phyloP scores from a whole-genome alignment of 2,797 vertebrate genomes.

The Pseudotriccus pelzelni region DNA sequence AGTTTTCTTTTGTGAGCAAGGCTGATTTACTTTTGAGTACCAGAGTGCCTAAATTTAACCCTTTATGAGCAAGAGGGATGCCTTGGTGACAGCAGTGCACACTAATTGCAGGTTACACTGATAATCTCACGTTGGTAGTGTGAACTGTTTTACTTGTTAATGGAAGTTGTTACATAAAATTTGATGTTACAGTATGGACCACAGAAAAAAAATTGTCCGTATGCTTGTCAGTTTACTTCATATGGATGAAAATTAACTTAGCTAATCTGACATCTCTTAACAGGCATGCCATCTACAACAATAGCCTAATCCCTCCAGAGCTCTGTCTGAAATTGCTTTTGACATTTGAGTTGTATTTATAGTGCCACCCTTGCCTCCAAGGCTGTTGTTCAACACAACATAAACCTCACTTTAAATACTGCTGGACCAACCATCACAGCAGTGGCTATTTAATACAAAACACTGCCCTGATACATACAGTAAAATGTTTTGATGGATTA shows the following conservation, averaged over 20 bases:
- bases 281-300: not conserved
- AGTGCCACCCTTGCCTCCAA: not conserved
- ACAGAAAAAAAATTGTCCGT: not conserved
- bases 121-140: rapidly evolving
- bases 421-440: not conserved
- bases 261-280: not conserved
- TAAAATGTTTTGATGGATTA: not conserved
- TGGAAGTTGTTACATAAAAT: not conserved
- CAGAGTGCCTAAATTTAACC: not conserved
- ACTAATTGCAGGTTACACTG: not conserved
- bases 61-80: not conserved
- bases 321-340: not conserved
- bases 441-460: not conserved
- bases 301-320: not conserved
- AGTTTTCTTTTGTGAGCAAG: not conserved
- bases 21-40: not conserved
- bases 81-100: not conserved
- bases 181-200: not conserved
- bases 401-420: not conserved
- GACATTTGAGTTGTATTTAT: not conserved
- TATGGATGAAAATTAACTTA: not conserved
- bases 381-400: not conserved
- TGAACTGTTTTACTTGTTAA: not conserved
- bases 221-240: not conserved
- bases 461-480: not conserved